Evolutionary conservation across 2,797 vertebrate genomes (phyloP).

Genomic region (Galagoides demidoff): DNA sequence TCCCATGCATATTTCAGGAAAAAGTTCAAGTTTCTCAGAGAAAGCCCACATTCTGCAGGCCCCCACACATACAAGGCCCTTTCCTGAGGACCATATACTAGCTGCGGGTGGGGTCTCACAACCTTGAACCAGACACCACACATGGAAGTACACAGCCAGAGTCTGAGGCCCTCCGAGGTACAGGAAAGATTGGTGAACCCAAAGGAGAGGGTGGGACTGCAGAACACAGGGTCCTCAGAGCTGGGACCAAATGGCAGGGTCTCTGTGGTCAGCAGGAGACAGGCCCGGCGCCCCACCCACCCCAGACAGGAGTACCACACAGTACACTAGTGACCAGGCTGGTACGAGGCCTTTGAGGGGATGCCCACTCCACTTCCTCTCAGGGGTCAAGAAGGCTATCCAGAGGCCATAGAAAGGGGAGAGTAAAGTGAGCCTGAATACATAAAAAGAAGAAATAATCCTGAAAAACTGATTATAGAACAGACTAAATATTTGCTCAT

Average conservation of each 20-base stretch:
- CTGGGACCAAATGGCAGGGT: background rate
- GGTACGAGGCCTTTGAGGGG: background rate
- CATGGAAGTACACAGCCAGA: background rate
- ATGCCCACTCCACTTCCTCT: background rate
- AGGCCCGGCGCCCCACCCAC: background rate
- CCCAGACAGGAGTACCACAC: background rate
- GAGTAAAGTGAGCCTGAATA: background rate
- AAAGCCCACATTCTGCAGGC: background rate
- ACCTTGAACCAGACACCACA: fast-evolving
- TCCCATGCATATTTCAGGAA: background rate
- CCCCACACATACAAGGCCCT: background rate
- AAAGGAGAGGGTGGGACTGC: background rate
- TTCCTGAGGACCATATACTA: background rate
- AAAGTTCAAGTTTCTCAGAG: background rate
- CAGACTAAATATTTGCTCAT: background rate
- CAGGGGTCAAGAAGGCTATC: background rate
- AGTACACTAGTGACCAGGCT: fast-evolving
- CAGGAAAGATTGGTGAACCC: background rate
- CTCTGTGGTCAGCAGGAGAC: background rate
- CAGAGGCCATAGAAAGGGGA: background rate
- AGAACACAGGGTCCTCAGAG: background rate
- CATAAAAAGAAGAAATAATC: background rate
- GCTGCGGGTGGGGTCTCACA: background rate
- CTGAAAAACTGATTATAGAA: background rate
- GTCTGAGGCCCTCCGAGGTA: background rate